These are phyloP conservation scores for Hecatera dysodea DNA, from an alignment of 2,888 invertebrate genomes.

Conservation along the genomic window DNA sequence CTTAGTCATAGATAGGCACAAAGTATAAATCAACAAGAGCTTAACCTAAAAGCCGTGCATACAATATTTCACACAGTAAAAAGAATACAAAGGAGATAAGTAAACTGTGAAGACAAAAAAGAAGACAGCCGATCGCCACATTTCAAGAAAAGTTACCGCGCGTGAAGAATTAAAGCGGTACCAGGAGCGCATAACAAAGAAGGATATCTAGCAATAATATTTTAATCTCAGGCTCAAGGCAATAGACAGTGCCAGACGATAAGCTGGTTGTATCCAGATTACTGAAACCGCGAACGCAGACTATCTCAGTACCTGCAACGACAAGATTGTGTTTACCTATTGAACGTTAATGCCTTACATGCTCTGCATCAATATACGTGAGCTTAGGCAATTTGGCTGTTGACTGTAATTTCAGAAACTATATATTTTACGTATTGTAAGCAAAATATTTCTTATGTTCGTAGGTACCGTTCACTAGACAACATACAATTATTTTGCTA, in stretches of 20 bases:
- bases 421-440: background rate
- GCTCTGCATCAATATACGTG: background rate
- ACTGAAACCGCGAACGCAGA: constrained; percentile 60
- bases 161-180: constrained; percentile 42
- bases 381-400: background rate
- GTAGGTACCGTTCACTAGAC: background rate
- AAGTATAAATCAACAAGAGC: background rate
- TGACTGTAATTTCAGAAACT: too few species aligned
- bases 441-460: background rate
- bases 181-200: constrained; percentile 34
- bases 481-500: constrained; percentile 16
- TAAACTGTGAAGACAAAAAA: constrained; percentile 21
- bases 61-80: background rate
- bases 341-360: background rate
- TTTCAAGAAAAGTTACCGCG: constrained; percentile 39
- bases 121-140: constrained; percentile 19
- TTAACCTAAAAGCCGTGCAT: background rate
- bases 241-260: constrained; percentile 57
- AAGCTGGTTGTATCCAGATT: constrained; percentile 71
- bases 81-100: background rate
- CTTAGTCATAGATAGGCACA: background rate
- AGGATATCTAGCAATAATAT: constrained; percentile 54
- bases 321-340: constrained; percentile 43
- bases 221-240: constrained; percentile 59
- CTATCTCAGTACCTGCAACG: constrained; percentile 50